Percentiles rank a stretch among this genome's conserved stretches.
phyloP scores from a whole-genome alignment of 1,140 invertebrate genomes.

The Rhagoletis zephyria region DNA sequence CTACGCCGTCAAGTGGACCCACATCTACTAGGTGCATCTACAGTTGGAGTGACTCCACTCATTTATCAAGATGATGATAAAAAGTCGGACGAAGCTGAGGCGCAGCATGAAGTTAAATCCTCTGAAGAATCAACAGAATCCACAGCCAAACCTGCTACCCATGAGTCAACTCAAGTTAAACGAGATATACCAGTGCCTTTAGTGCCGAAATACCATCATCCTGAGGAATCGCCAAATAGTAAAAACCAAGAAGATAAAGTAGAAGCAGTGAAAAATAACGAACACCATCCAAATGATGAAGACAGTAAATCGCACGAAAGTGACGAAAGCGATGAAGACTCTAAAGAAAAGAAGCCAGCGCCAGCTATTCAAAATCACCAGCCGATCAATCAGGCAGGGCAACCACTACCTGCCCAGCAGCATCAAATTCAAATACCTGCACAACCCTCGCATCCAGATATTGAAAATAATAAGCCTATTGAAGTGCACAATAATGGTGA shows the following conservation, averaged over 20 bases:
- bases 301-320: background rate
- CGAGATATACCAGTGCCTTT: slow-evolving; percentile 58
- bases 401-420: background rate
- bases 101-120: background rate
- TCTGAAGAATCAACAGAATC: background rate
- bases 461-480: background rate
- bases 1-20: slow-evolving; percentile 47
- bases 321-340: background rate
- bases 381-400: background rate
- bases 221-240: slow-evolving; percentile 52
- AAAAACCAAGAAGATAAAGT: background rate
- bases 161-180: background rate
- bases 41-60: background rate
- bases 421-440: background rate
- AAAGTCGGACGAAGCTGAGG: background rate
- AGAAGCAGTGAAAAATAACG: background rate
- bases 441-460: background rate
- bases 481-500: background rate
- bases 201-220: slow-evolving; percentile 52
- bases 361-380: background rate
- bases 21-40: slow-evolving; percentile 18
- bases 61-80: background rate
- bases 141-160: background rate
- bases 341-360: background rate
- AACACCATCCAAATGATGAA: background rate